A percentile compares a stretch with the other conserved stretches of the same genome.
Evolutionary conservation across 1,140 invertebrate species (phyloP).

Genomic region (Diachasmimorpha longicaudata): DNA sequence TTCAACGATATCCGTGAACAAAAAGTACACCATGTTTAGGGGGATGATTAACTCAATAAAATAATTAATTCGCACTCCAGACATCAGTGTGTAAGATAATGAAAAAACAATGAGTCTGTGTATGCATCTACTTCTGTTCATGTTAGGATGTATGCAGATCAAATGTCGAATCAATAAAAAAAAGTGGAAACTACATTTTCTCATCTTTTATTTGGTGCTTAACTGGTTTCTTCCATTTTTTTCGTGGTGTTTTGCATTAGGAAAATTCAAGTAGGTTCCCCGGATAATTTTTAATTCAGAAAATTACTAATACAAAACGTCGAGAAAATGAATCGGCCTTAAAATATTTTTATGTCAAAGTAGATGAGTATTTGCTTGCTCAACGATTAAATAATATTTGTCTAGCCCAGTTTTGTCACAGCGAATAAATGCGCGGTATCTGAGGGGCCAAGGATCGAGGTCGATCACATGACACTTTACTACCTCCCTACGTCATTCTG

Average conservation of each 20-base stretch:
- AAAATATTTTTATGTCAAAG: no score
- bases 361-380: background rate
- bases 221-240: no score
- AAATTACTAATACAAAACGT: no score
- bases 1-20: constrained; percentile 36
- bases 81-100: constrained; percentile 54
- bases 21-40: constrained; percentile 40
- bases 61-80: constrained; percentile 52
- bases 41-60: constrained; percentile 37
- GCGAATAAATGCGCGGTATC: background rate
- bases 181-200: constrained; percentile 10
- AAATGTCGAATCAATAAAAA: constrained; percentile 56
- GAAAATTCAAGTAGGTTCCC: background rate
- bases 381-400: background rate
- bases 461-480: background rate
- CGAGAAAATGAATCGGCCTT: no score
- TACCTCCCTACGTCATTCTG: background rate
- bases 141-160: constrained; percentile 59
- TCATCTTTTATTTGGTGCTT: no score
- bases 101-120: constrained; percentile 43
- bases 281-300: background rate
- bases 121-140: constrained; percentile 59
- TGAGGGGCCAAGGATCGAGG: constrained; percentile 15
- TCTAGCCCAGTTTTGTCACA: background rate
- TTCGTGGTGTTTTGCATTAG: no score